phyloP scores from a whole-genome alignment of 2,888 invertebrate genomes.

The Furcula furcula region DNA sequence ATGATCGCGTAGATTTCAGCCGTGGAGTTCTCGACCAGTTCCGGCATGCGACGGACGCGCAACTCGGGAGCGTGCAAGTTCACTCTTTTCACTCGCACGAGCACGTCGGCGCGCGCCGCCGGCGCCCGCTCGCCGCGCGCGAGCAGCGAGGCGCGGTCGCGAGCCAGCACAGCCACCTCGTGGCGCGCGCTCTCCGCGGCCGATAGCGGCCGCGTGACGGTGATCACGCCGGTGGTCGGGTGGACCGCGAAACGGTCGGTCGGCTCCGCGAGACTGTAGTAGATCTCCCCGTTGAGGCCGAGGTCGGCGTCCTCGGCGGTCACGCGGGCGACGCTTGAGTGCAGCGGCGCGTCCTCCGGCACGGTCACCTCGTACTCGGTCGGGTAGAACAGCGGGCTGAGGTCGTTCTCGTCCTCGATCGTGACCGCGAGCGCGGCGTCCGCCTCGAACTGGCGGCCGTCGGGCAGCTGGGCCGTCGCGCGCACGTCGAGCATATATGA shows the following conservation, averaged over 20 bases:
- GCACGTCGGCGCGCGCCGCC: constrained; percentile 89
- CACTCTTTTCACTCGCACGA: constrained; percentile 89
- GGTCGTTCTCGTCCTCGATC: constrained; percentile 93
- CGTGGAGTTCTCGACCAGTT: constrained; percentile 90
- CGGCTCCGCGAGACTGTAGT: constrained; percentile 93
- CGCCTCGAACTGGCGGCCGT: constrained; percentile 84
- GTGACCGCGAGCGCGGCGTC: constrained; percentile 87
- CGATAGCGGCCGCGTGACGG: constrained; percentile 89
- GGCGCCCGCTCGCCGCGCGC: constrained; percentile 80
- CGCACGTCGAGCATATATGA: constrained; percentile 89
- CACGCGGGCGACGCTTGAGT: constrained; percentile 89
- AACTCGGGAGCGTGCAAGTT: constrained; percentile 94
- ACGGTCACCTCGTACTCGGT: constrained; percentile 93
- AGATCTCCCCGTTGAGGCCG: constrained; percentile 97
- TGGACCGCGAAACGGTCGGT: constrained; percentile 95
- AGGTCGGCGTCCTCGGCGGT: constrained; percentile 97
- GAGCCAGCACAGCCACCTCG: constrained; percentile 90
- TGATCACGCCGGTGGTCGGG: constrained; percentile 94
- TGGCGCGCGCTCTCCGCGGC: constrained; percentile 87
- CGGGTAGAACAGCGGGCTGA: constrained; percentile 96
- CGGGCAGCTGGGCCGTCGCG: constrained; percentile 81
- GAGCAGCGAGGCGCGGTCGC: constrained; percentile 89
- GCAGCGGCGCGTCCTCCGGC: constrained; percentile 92
- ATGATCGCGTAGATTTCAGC: constrained; percentile 95
- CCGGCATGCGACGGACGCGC: constrained; percentile 89